Evolutionary conservation across 2,797 vertebrate genomes (phyloP).

Genomic region (Molossus molossus): DNA sequence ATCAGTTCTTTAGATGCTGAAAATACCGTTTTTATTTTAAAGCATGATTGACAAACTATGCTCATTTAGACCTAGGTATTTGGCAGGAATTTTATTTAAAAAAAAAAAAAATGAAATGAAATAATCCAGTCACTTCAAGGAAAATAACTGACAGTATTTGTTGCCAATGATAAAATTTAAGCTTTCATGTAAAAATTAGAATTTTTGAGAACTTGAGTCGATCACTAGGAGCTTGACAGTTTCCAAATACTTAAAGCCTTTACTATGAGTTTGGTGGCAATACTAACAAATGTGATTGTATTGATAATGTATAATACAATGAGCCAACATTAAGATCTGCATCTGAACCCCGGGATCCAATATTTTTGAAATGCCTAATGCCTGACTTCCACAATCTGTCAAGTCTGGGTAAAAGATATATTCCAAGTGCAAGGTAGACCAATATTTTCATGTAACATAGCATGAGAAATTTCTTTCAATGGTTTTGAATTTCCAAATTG

Average conservation of each 20-base stretch:
- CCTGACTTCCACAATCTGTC: conserved; percentile 2
- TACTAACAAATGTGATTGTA: background rate
- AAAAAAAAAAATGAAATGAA: background rate
- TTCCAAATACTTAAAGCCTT: background rate
- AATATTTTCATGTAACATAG: background rate
- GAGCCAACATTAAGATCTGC: background rate
- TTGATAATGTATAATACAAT: background rate
- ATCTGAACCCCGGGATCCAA: background rate
- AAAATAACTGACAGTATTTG: conserved; percentile 26
- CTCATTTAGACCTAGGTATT: conserved; percentile 41
- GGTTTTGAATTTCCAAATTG: conserved; percentile 31
- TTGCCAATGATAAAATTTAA: background rate
- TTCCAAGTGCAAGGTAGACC: background rate
- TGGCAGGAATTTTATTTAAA: conserved; percentile 4
- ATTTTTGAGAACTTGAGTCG: background rate
- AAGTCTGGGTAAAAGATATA: background rate
- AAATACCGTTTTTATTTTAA: conserved; percentile 56
- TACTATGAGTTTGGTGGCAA: background rate
- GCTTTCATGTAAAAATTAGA: background rate
- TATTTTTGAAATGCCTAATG: background rate
- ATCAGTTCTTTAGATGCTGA: background rate
- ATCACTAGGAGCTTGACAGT: background rate
- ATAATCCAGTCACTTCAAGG: background rate
- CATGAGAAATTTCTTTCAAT: conserved; percentile 15
- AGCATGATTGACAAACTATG: background rate